Conservation (phyloP, 2,797 vertebrate genomes). For the Chelon labrosus region DNA sequence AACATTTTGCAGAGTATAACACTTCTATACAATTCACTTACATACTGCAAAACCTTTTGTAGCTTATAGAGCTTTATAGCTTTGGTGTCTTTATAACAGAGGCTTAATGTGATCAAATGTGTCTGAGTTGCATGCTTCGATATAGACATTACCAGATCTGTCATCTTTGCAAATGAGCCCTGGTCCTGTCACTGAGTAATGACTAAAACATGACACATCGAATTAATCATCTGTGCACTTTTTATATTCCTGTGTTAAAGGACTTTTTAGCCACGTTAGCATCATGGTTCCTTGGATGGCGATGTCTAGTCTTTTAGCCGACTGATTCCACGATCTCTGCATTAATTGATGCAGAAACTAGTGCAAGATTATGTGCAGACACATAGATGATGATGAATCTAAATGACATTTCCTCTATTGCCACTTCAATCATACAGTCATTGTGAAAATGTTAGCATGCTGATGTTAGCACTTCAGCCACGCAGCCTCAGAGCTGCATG, state of each 20-base stretch:
- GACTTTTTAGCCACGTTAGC: not conserved
- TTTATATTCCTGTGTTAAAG: not conserved
- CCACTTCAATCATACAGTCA: too few species aligned
- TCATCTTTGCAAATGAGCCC: constrained; percentile 53
- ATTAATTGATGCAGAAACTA: too few species aligned
- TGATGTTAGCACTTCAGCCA: too few species aligned
- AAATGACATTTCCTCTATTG: too few species aligned
- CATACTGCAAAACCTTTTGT: not conserved
- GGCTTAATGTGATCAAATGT: not conserved
- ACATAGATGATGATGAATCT: too few species aligned
- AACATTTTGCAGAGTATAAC: not conserved
- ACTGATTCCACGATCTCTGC: too few species aligned
- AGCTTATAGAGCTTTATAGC: not conserved
- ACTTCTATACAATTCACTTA: not conserved
- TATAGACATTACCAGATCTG: constrained; percentile 28
- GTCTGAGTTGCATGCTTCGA: constrained; percentile 34
- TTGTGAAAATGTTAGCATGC: too few species aligned
- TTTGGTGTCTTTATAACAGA: constrained; percentile 3
- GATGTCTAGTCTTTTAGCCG: too few species aligned
- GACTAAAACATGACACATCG: not conserved
- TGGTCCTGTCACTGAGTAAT: constrained; percentile 26
- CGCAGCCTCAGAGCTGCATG: not conserved
- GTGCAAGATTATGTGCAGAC: too few species aligned
- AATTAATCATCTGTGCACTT: not conserved
- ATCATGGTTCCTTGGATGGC: too few species aligned